Conservation (phyloP, 2,113 vertebrate species). For the Podarcis muralis region DNA sequence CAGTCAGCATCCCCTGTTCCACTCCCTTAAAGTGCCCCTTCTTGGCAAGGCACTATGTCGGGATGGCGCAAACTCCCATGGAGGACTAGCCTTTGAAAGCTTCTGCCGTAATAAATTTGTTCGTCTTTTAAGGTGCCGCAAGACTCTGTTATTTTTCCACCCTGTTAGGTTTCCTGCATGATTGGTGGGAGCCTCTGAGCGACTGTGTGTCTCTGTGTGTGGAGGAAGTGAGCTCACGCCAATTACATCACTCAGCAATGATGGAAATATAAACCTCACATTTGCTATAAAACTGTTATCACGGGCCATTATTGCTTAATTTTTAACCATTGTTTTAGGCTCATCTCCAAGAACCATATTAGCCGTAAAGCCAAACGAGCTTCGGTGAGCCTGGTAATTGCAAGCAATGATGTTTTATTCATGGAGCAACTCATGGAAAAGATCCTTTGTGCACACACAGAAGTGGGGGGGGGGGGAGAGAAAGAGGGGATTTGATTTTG, state of each 20-base stretch:
- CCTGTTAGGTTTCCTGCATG: background rate
- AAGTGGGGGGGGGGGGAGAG: background rate
- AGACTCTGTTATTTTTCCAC: background rate
- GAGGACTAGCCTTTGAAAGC: background rate
- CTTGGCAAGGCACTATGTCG: background rate
- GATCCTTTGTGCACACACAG: background rate
- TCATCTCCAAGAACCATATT: background rate
- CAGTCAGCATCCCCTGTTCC: background rate
- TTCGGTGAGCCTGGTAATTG: background rate
- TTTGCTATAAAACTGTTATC: conserved; percentile 11
- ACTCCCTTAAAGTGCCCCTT: background rate
- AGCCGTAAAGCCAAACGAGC: rapidly evolving
- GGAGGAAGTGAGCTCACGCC: conserved; percentile 6
- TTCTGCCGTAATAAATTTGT: background rate
- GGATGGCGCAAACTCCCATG: background rate
- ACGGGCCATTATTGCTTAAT: conserved; percentile 28
- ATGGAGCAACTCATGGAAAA: background rate
- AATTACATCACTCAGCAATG: background rate
- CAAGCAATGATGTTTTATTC: background rate
- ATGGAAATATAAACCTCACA: background rate
- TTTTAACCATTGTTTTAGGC: conserved; percentile 23
- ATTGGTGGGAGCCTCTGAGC: background rate
- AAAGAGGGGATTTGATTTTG: background rate
- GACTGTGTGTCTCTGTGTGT: too few species aligned
- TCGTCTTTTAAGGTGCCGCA: background rate